Base-by-base conservation (phyloP, 2,113 vertebrate genomes). In the Podarcis muralis region DNA sequence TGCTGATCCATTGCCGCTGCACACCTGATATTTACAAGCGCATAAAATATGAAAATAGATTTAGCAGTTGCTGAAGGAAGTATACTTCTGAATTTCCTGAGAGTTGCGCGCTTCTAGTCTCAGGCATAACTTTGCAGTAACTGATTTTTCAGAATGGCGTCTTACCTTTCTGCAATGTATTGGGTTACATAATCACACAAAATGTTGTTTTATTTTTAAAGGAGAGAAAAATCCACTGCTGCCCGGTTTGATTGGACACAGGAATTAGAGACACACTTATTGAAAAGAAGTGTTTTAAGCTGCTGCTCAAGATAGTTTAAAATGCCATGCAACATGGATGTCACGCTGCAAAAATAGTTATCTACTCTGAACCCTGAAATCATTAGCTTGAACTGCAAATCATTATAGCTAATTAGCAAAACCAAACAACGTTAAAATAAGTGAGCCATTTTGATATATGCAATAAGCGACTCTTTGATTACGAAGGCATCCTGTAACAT, bases 261-360 rank as follows among this genome's bases (percentile, higher is more conserved):
- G 94, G 92, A 94, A 95, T 95, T 94, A 95, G 93, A 93, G 62
- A 93, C 84, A 92, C 89, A 92, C 92, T 93, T 87, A 93, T 92
- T 94, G 18, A 88, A 92, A 93, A 53, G 48, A 93, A 87, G 85
- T 89, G 66, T 94, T 96, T 90, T 93, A 95, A 95, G 74, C 93
- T 92, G 81, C 91, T 92, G 90, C 92, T 95, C 74, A 88, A 93
- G 92, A 92, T 90, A 94, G 86, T 94, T 87, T 81, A 89, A 96
- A 95, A 95, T 93, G 90, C 92, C 94, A 92, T 95, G 92, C 30
- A 94, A 92, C 94, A 81, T 84, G 86, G 90, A 95, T 95, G 92
- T 92, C 94, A 95, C 1, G 65, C 92, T 93, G 89, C 92, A 92
- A 92, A 95, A 94, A 93, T 92, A 94, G 1, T 15, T 85, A 74